Conservation (phyloP, 23 tunicate genomes). For the Ascidia mentula region DNA sequence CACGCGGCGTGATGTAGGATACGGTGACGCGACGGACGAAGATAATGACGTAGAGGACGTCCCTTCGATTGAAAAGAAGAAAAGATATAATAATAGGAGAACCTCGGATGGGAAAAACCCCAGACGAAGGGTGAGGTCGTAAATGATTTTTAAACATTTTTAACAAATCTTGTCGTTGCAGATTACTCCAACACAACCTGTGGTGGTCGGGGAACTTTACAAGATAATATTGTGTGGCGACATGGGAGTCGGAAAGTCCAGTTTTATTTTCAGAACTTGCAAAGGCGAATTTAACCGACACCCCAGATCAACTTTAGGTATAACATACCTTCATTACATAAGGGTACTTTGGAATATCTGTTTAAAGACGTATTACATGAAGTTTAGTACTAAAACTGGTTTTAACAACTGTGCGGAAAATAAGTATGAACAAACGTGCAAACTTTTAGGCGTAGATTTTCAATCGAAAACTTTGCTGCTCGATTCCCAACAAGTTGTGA, state of each 20-base stretch:
- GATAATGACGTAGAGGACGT: neutral
- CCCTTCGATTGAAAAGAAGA: neutral
- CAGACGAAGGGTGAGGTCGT: neutral
- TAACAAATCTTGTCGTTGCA: neutral
- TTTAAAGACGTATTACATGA: too few relatives aligned
- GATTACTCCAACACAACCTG: constrained; percentile 21
- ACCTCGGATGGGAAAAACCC: neutral
- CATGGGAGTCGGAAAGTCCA: constrained; percentile 73
- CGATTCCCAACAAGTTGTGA: constrained; percentile 35
- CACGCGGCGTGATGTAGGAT: constrained; percentile 8
- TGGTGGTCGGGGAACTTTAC: constrained; percentile 35
- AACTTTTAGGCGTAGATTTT: constrained; percentile 90
- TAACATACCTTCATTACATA: too few relatives aligned
- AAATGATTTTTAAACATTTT: neutral
- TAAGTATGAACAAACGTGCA: too few relatives aligned
- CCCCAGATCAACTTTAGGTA: constrained; percentile 70
- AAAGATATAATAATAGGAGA: neutral
- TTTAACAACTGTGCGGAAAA: too few relatives aligned
- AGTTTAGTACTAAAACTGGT: too few relatives aligned
- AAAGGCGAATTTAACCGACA: constrained; percentile 41
- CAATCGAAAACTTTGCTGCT: constrained; percentile 47
- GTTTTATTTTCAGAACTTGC: constrained; percentile 62
- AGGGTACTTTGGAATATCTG: too few relatives aligned
- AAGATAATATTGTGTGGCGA: constrained; percentile 83
- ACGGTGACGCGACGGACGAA: constrained; percentile 15